Percentiles rank a stretch among this genome's conserved stretches.
Conservation (phyloP, 2,888 invertebrate genomes). For the Mesoligia furuncula region DNA sequence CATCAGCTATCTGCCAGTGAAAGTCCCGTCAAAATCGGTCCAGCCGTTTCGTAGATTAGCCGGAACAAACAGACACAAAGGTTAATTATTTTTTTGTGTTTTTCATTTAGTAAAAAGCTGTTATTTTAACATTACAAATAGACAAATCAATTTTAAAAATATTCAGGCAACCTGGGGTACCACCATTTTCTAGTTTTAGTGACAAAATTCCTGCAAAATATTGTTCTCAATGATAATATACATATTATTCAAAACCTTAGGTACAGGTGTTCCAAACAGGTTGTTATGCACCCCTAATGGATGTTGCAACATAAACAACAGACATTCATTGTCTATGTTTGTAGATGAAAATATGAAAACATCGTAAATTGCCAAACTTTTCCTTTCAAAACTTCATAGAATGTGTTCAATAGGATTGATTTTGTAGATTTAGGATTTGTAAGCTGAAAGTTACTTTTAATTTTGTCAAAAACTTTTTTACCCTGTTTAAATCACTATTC, state of each 20-base stretch:
- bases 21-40: too few relatives aligned
- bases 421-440: background rate
- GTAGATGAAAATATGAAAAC: slow-evolving; percentile 22
- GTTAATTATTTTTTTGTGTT: too few relatives aligned
- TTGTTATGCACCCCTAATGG: slow-evolving; percentile 24
- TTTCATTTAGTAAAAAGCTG: too few relatives aligned
- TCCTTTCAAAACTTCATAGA: background rate
- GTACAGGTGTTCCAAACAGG: slow-evolving; percentile 30
- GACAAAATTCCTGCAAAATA: background rate
- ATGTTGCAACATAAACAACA: slow-evolving; percentile 26
- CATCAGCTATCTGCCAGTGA: too few relatives aligned
- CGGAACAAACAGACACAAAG: too few relatives aligned
- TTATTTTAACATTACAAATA: too few relatives aligned
- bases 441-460: background rate
- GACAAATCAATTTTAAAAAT: too few relatives aligned
- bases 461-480: background rate
- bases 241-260: background rate
- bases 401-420: background rate
- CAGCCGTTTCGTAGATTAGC: too few relatives aligned
- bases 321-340: slow-evolving; percentile 19
- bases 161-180: background rate
- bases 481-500: slow-evolving; percentile 4
- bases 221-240: background rate
- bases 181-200: background rate
- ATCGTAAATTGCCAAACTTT: slow-evolving; percentile 6